Base-by-base conservation (phyloP, 2,113 vertebrate species). In the Bos indicus region DNA sequence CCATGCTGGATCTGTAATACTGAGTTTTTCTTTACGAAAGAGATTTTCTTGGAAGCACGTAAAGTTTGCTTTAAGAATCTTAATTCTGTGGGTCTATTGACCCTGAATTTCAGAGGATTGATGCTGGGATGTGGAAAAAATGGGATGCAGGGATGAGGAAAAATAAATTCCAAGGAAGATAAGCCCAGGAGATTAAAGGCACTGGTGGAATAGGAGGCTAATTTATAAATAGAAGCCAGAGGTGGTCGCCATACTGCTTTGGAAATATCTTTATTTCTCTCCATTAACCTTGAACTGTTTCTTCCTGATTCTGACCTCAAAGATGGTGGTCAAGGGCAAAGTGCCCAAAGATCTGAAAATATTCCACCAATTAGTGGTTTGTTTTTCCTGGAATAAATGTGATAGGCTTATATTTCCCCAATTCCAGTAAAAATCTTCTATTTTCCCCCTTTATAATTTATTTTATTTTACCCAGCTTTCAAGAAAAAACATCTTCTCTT, bases 321-420 rank as follows among this genome's bases (percentile, higher is more conserved):
- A 96, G 95, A 97, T 94, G 91, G 51, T 96, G 97, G 97, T 97
- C 93, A 98, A 91, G 88, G 96, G 97, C 95, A 94, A 93, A 89
- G 78, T 94, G 95, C 97, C 98, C 97, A 97, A 97, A 97, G 94
- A 98, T 96, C 91, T 97, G 96, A 95, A 96, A 97, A 97, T 97
- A 97, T 92, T 95, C 94, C 77, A 97, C 89, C 82, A 97, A 98
- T 97, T 98, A 97, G 96, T 98, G 97, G 96, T 97, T 98, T 97
- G 96, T 95, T 98, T 97, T 98, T 98, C 91, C 97, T 97, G 96
- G 97, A 97, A 94, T 96, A 87, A 97, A 91, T 97, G 60, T 54
- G 57, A 95, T 95, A 94, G 93, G 96, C 91, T 97, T 97, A 83
- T 97, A 97, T 97, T 95, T 97, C 86, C n/a, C 78, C 19, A 83